These are phyloP conservation scores for Thymelicus sylvestris DNA, from an alignment of 2,888 invertebrate genomes.

Conservation along the genomic window DNA sequence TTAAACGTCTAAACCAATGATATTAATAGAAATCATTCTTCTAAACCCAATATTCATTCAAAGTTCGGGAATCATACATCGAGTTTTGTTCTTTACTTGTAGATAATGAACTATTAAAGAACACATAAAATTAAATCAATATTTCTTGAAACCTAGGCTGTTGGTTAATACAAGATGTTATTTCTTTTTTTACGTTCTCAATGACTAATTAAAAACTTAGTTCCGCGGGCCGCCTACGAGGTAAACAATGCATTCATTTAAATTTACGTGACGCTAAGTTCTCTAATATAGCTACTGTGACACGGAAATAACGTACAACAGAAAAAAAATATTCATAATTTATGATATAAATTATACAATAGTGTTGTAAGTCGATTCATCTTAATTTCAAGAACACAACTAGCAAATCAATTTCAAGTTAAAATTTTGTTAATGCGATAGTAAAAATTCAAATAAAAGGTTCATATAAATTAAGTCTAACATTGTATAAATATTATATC, in stretches of 20 bases:
- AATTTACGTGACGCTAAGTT: neutral
- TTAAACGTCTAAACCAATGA: no score
- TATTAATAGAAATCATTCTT: no score
- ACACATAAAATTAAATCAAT: no score
- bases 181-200: slow-evolving; percentile 15
- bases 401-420: neutral
- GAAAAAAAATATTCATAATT: neutral
- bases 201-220: slow-evolving; percentile 10
- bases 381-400: neutral
- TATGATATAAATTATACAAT: neutral
- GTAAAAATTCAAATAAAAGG: neutral
- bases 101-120: no score
- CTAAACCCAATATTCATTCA: no score
- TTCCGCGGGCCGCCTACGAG: slow-evolving; percentile 45
- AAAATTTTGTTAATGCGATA: no score
- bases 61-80: no score
- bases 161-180: neutral
- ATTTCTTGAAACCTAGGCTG: neutral
- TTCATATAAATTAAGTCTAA: neutral
- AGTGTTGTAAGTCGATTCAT: neutral
- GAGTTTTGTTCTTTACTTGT: no score
- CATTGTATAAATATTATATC: no score
- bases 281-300: neutral
- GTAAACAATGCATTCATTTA: slow-evolving; percentile 47
- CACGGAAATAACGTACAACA: neutral